Evolutionary conservation across 1,140 invertebrate genomes (phyloP).

Genomic region (Trachelipus rathkii): DNA sequence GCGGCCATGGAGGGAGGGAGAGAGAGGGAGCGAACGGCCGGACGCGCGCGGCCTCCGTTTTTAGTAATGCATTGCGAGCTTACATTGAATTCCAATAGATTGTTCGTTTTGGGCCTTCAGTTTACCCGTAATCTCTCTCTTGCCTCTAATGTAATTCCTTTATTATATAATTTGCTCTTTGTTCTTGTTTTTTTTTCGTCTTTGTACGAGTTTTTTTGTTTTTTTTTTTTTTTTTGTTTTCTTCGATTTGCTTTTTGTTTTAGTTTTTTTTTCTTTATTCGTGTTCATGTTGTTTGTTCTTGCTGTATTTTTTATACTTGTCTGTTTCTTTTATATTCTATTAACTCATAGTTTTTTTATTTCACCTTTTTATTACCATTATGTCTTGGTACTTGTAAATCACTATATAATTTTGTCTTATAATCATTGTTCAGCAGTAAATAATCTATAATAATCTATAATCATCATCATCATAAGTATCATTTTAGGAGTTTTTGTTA

Average conservation of each 20-base stretch:
- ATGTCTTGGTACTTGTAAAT: too few relatives aligned
- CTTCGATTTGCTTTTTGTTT: neutral
- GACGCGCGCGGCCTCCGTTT: neutral
- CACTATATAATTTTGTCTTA: too few relatives aligned
- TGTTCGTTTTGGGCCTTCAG: neutral
- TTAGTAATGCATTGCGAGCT: neutral
- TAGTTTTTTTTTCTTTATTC: neutral
- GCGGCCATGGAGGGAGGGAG: too few relatives aligned
- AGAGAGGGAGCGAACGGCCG: neutral
- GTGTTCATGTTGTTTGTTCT: too few relatives aligned
- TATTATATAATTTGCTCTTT: neutral
- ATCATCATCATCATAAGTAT: too few relatives aligned
- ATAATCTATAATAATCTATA: too few relatives aligned
- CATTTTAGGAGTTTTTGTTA: too few relatives aligned
- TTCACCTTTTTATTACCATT: too few relatives aligned
- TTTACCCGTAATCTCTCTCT: neutral
- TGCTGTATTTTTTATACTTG: too few relatives aligned
- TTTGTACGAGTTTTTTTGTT: neutral
- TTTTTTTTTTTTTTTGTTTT: neutral
- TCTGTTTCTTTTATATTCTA: too few relatives aligned
- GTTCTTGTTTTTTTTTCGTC: neutral
- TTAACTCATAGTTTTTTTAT: too few relatives aligned
- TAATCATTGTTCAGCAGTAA: too few relatives aligned
- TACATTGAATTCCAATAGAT: constrained; percentile 1
- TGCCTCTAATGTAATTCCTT: neutral